Conservation (phyloP, 2,113 vertebrate genomes). For the Cyprinodon tularosa region DNA sequence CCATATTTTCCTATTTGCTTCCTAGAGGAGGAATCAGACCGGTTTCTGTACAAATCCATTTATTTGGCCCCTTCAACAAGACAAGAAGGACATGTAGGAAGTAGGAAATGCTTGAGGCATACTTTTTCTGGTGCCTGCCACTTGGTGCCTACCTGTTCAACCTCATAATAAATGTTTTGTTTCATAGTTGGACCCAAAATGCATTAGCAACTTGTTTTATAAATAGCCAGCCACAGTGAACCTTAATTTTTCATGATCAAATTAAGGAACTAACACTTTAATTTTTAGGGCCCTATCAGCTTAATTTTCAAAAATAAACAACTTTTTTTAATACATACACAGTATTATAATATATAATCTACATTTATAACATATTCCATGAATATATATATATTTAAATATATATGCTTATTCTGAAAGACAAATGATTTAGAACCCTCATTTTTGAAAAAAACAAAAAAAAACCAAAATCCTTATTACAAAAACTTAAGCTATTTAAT, state of each 20-base stretch:
- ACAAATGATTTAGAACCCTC: background rate
- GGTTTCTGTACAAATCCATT: background rate
- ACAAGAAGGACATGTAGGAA: background rate
- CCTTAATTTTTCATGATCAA: background rate
- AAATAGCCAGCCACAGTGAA: background rate
- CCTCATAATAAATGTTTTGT: background rate
- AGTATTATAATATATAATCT: background rate
- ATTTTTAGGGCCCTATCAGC: background rate
- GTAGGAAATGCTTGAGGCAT: background rate
- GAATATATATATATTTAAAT: no score
- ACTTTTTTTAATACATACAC: background rate
- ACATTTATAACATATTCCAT: background rate
- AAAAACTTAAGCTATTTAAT: background rate
- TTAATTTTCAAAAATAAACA: background rate
- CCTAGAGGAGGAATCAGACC: conserved; percentile 9
- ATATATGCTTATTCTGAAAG: background rate
- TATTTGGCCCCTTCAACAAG: conserved; percentile 3
- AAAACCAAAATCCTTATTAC: background rate
- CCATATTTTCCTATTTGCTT: conserved; percentile 43
- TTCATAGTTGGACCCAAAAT: background rate
- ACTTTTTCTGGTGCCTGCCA: background rate
- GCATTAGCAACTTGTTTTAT: background rate
- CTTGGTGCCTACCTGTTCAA: background rate
- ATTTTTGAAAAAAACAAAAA: background rate
- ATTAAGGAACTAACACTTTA: background rate